These are phyloP conservation scores for Apoda limacodes DNA, from an alignment of 2,888 invertebrate species.

Conservation along the genomic window DNA sequence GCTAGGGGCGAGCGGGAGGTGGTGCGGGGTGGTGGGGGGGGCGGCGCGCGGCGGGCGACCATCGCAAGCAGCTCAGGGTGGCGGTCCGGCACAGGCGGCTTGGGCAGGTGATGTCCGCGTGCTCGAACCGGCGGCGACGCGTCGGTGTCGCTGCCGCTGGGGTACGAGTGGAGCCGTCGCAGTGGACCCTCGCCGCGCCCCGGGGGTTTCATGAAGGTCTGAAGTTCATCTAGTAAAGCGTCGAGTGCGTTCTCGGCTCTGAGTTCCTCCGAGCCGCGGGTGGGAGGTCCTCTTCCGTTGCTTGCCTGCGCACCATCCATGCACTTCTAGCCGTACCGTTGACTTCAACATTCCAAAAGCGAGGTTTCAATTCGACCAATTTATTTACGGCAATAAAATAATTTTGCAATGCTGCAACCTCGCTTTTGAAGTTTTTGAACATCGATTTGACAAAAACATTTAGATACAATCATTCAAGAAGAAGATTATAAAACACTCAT, in stretches of 20 bases:
- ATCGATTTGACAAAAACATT: conserved; percentile 42
- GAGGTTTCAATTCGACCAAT: conserved; percentile 53
- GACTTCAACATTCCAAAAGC: conserved; percentile 42
- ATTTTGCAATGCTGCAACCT: no score
- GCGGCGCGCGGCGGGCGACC: conserved; percentile 73
- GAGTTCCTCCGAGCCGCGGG: conserved; percentile 39
- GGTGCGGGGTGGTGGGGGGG: conserved; percentile 88
- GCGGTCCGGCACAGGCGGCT: conserved; percentile 86
- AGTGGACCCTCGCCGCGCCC: conserved; percentile 74
- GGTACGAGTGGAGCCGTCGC: conserved; percentile 85
- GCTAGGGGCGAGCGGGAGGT: conserved; percentile 89
- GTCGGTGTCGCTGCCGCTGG: conserved; percentile 87
- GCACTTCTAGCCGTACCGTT: conserved; percentile 46
- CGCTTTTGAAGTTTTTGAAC: conserved; percentile 36
- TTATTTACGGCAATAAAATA: no score
- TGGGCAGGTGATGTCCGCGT: conserved; percentile 67
- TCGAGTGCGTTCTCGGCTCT: conserved; percentile 97
- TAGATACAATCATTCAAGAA: conserved; percentile 51
- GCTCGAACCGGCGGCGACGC: conserved; percentile 81
- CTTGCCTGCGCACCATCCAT: conserved; percentile 56
- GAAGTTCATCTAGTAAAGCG: conserved; percentile 94
- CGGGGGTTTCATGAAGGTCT: conserved; percentile 85
- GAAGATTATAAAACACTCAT: conserved; percentile 37
- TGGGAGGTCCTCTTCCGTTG: conserved; percentile 41
- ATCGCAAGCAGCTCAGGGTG: conserved; percentile 82